Percentiles rank a stretch among this genome's conserved stretches.
These are phyloP conservation scores for Synergus gifuensis DNA, from an alignment of 2,888 invertebrate genomes.

Conservation along the genomic window DNA sequence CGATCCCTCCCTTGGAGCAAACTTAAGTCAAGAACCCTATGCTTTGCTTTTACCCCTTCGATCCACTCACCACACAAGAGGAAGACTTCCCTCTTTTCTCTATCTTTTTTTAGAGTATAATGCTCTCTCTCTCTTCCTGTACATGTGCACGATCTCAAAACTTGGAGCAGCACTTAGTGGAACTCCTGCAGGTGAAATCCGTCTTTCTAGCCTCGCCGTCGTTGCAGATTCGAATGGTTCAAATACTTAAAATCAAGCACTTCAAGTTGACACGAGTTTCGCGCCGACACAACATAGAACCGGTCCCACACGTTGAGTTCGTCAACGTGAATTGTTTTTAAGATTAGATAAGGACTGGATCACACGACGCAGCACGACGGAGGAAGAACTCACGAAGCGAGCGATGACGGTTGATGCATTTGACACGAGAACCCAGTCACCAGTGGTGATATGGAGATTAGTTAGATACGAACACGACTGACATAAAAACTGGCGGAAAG, in stretches of 20 bases:
- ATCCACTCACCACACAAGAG: conserved; percentile 1
- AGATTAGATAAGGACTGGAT: not conserved
- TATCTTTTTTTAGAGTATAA: not conserved
- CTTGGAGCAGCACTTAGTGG: conserved; percentile 1
- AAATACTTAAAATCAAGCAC: not conserved
- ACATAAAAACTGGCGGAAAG: not conserved
- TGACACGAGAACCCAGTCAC: not conserved
- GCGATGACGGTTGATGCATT: not conserved
- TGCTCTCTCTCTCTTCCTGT: not conserved
- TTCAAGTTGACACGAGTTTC: not conserved
- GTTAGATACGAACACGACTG: conserved; percentile 20
- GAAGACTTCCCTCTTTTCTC: not conserved
- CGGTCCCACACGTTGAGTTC: not conserved
- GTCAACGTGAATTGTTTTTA: conserved; percentile 21
- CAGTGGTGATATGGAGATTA: not conserved
- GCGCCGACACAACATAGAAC: conserved; percentile 14
- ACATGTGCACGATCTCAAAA: not conserved
- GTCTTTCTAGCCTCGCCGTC: conserved; percentile 6
- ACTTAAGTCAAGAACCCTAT: conserved; percentile 1
- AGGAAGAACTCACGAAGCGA: not conserved
- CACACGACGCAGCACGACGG: not conserved
- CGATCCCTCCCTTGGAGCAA: conserved; percentile 9
- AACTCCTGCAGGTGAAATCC: conserved; percentile 22
- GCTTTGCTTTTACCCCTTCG: not conserved
- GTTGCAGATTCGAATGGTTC: not conserved